Evolutionary conservation across 2,888 invertebrate genomes (phyloP).

Genomic region (Nycteola revayana): DNA sequence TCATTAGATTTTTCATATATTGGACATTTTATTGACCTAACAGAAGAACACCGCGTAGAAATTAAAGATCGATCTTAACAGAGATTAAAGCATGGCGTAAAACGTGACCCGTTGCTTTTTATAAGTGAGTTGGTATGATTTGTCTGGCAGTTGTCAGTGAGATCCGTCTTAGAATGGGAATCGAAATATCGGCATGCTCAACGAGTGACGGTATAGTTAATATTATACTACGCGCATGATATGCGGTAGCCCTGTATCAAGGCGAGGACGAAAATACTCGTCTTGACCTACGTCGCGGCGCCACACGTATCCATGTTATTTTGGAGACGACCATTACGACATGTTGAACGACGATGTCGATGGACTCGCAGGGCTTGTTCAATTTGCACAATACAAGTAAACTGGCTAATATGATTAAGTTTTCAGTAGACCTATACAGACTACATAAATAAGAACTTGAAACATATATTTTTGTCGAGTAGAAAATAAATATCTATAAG

Average conservation of each 20-base stretch:
- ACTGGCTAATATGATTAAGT: too few species aligned
- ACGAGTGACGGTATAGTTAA: slow-evolving; percentile 71
- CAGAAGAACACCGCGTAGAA: too few species aligned
- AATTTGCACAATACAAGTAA: slow-evolving; percentile 8
- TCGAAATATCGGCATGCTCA: slow-evolving; percentile 35
- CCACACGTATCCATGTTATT: slow-evolving; percentile 55
- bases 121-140: slow-evolving; percentile 25
- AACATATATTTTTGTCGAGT: too few species aligned
- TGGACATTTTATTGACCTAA: too few species aligned
- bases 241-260: slow-evolving; percentile 78
- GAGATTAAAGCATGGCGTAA: slow-evolving; percentile 17
- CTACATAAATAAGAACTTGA: too few species aligned
- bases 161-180: slow-evolving; percentile 29
- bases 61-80: too few species aligned
- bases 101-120: slow-evolving; percentile 25
- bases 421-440: too few species aligned
- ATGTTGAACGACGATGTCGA: slow-evolving; percentile 44
- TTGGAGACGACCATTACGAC: slow-evolving; percentile 48
- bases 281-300: slow-evolving; percentile 73
- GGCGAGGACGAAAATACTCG: slow-evolving; percentile 76
- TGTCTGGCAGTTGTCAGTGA: slow-evolving; percentile 35
- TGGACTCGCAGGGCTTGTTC: slow-evolving; percentile 39
- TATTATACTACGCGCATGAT: slow-evolving; percentile 70
- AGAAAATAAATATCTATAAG: too few species aligned
- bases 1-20: too few species aligned